Conservation (phyloP, 2,888 invertebrate species). For the Caradrina clavipalpis region DNA sequence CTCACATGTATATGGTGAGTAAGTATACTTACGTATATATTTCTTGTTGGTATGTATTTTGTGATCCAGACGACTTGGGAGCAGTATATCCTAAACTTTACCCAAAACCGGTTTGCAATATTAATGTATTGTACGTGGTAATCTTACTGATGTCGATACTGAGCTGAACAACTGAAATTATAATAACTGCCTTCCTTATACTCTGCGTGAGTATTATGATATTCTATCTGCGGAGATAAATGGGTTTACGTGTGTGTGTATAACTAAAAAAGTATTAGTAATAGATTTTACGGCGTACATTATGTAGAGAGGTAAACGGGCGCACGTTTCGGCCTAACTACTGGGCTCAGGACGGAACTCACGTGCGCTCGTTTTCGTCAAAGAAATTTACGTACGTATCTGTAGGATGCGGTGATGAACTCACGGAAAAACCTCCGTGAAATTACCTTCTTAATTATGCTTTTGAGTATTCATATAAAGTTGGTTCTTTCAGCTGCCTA, state of each 20-base stretch:
- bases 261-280: slow-evolving; percentile 49
- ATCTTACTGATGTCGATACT: slow-evolving; percentile 81
- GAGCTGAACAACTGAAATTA: slow-evolving; percentile 72
- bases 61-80: slow-evolving; percentile 78
- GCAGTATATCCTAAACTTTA: slow-evolving; percentile 85
- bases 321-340: slow-evolving; percentile 50
- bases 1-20: slow-evolving; percentile 51
- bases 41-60: slow-evolving; percentile 67
- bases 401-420: slow-evolving; percentile 49
- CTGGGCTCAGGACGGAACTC: slow-evolving; percentile 39
- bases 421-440: slow-evolving; percentile 46
- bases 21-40: slow-evolving; percentile 48
- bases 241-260: slow-evolving; percentile 27
- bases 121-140: slow-evolving; percentile 86
- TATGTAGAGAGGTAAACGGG: slow-evolving; percentile 34
- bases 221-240: slow-evolving; percentile 56
- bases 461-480: slow-evolving; percentile 51
- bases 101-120: slow-evolving; percentile 85
- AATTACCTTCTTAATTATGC: slow-evolving; percentile 59
- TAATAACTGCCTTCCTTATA: slow-evolving; percentile 67
- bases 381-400: slow-evolving; percentile 56
- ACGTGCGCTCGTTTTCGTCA: slow-evolving; percentile 57
- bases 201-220: slow-evolving; percentile 48
- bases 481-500: slow-evolving; percentile 23
- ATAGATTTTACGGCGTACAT: slow-evolving; percentile 14